phyloP scores from a whole-genome alignment of 2,888 invertebrate species.

The Rhimphoctona megacephalus region DNA sequence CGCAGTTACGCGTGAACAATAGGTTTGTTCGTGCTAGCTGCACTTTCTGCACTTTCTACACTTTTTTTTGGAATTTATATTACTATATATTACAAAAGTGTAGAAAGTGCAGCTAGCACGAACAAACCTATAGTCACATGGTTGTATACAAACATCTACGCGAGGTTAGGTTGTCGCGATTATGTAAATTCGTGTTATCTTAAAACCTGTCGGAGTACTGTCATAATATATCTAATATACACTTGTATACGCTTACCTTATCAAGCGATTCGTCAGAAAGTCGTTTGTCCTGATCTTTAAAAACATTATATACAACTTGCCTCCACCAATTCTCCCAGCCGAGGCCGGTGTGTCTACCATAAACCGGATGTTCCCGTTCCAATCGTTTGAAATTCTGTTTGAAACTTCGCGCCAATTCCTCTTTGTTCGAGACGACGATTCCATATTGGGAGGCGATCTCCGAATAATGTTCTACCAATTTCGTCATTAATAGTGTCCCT shows the following conservation, averaged over 20 bases:
- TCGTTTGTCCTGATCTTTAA: constrained; percentile 86
- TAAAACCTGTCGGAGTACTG: background rate
- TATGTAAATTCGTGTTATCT: background rate
- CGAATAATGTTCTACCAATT: constrained; percentile 87
- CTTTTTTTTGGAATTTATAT: too few species aligned
- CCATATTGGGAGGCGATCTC: constrained; percentile 90
- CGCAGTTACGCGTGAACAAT: background rate
- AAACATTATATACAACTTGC: constrained; percentile 88
- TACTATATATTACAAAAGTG: too few species aligned
- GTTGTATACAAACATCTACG: background rate
- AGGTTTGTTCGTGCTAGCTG: too few species aligned
- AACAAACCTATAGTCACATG: too few species aligned
- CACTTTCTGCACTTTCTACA: too few species aligned
- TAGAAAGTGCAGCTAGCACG: too few species aligned
- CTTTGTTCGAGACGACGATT: constrained; percentile 86
- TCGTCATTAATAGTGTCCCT: constrained; percentile 89
- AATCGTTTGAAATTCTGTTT: constrained; percentile 88
- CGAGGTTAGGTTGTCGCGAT: background rate
- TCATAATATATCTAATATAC: background rate
- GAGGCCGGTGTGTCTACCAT: constrained; percentile 89
- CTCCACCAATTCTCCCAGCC: constrained; percentile 95
- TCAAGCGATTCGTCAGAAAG: constrained; percentile 76
- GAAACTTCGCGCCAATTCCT: constrained; percentile 88
- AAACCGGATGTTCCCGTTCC: constrained; percentile 91
- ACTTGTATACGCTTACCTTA: constrained; percentile 74